Percentiles rank a stretch among this genome's conserved stretches.
Evolutionary conservation across 2,113 vertebrate genomes (phyloP).

Genomic region (Syrmaticus mikado): DNA sequence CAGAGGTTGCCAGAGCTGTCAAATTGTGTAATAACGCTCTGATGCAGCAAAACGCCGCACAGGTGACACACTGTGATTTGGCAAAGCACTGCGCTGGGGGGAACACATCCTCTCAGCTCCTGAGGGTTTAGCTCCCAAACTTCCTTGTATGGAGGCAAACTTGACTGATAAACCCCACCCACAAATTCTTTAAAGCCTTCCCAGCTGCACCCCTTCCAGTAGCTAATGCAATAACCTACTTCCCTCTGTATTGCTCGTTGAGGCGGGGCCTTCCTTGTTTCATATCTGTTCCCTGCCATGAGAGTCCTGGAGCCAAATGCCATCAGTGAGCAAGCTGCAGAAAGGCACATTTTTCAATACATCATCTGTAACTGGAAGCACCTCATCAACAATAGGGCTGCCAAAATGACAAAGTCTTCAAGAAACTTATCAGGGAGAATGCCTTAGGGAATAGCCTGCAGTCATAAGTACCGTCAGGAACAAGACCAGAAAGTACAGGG

Average conservation of each 20-base stretch:
- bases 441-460: not conserved
- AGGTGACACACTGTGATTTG: not conserved
- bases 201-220: not conserved
- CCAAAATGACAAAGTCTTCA: conserved; percentile 2
- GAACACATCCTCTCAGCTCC: not conserved
- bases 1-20: conserved; percentile 49
- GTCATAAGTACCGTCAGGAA: not conserved
- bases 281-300: not conserved
- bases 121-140: not conserved
- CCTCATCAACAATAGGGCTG: not conserved
- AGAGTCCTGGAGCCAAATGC: not conserved
- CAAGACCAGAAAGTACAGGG: accelerated
- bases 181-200: not conserved
- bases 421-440: conserved; percentile 26
- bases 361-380: not conserved
- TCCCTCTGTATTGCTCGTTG: accelerated
- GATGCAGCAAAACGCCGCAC: not conserved
- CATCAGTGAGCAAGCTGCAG: not conserved
- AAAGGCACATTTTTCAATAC: not conserved
- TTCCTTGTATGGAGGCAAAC: not conserved
- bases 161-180: not conserved
- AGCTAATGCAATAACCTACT: not conserved
- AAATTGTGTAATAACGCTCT: not conserved
- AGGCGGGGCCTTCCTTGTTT: not conserved
- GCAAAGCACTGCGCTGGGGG: accelerated